These are phyloP conservation scores for Tetragonisca angustula DNA, from an alignment of 2,888 invertebrate genomes.

Conservation along the genomic window DNA sequence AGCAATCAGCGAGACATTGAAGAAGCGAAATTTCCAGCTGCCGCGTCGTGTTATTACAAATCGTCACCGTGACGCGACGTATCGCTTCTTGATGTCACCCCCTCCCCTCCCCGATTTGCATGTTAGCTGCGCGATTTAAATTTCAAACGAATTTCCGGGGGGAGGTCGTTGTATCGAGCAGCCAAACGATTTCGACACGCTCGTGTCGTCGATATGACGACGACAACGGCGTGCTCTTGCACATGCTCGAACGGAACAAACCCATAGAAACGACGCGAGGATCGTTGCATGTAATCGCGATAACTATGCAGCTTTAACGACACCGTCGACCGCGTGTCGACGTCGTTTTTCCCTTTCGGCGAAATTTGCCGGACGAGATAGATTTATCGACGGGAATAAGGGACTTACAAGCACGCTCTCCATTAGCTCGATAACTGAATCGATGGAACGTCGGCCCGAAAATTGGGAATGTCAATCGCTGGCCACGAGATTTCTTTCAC, in stretches of 20 bases:
- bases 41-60: not conserved
- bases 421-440: not conserved
- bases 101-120: constrained; percentile 24
- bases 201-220: constrained; percentile 1
- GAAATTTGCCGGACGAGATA: constrained; percentile 4
- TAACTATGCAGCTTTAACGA: constrained; percentile 25
- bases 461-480: not conserved
- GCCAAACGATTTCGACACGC: not conserved
- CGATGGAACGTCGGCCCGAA: not conserved
- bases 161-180: not conserved
- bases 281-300: constrained; percentile 12
- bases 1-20: not conserved
- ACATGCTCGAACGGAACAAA: constrained; percentile 16
- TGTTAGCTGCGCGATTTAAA: constrained; percentile 23
- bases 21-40: not conserved
- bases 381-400: constrained; percentile 3
- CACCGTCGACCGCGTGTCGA: not conserved
- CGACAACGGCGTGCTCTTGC: not conserved
- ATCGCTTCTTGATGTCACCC: constrained; percentile 5
- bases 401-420: not conserved
- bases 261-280: constrained; percentile 24
- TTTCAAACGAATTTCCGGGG: constrained; percentile 30
- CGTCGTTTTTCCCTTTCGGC: no score
- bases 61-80: not conserved
- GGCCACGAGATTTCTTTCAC: not conserved